Base-by-base conservation (phyloP, 2,797 vertebrate species). In the Pseudotriccus pelzelni region DNA sequence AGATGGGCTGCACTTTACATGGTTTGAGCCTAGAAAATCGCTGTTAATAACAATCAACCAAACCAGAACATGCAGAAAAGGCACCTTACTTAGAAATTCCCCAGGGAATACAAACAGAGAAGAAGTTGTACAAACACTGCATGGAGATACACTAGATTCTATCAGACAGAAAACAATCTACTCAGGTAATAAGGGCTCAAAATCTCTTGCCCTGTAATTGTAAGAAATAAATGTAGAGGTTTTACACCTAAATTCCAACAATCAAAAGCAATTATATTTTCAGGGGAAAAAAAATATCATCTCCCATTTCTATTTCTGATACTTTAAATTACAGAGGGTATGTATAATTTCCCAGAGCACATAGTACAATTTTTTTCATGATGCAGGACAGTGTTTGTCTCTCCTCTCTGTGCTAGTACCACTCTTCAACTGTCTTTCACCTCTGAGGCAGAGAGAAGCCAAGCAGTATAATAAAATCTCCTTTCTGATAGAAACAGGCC, bases 281-380 rank as follows among this genome's bases (percentile, higher is more conserved):
- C 24, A 59, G 4, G 12, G 17, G 27, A 41, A 27, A 30, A 22
- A 5, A 0, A 7, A 0, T 9, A 6, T 15, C 2, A 50, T 23
- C 19, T 49, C 39, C 27, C 20, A 37, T 47, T 72, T 76, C 34
- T 34, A 58, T 47, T 86, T 86, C 46, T 81, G 39, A 49, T 49
- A 81, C 58, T 82, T 62, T 69, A 64, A 89, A 87, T 77, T 10
- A 49, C 0, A 3, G 16, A 74, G 6, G 5, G 5, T 37, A 68
- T 30, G 18, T 60, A 63, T 63, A 50, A 19, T 52, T 85, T 91
- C 46, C 37, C 22, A 92, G 34, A 81, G 64, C 34, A 66, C 13
- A 28, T 0, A 3, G 22, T 24, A 56, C 0, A 1, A 13, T 10
- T 74, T 80, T 44, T 86, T 84, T 85, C 46, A 60, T 43, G 9